Evolutionary conservation across 2,797 vertebrate species (phyloP), one percentile per base, ranked within the genome.

Genomic region (Taeniopygia guttata): DNA sequence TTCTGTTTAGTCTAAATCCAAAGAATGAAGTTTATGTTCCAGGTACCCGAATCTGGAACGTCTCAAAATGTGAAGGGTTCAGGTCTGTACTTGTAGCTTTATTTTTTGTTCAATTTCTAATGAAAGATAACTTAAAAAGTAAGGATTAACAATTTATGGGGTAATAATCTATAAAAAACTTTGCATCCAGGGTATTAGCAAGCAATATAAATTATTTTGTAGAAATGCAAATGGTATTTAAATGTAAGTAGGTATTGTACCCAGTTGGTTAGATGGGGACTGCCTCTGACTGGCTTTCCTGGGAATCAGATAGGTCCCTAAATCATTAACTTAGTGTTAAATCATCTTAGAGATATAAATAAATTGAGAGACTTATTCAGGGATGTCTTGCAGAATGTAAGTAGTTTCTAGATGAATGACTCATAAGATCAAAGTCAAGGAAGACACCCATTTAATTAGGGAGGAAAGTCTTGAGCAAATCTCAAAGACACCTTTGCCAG

Each of bases 341-440:
- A 95, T 89, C 90, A 97, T 86, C 91, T 92, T 75, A 90, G n/a
- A 95, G 93, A 94, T 93, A 96, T 82, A 96, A 96, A 96, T 94
- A 94, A 92, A 95, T 92, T 67, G 85, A 78, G 54, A 63, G 76
- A 92, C 90, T 94, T 94, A 92, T 74, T 82, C 94, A 84, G 81
- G 72, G 84, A 90, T 75, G 84, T 94, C 91, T 85, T 91, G 80
- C 87, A 93, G 91, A 90, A 91, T 16, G 1, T 82, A 91, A 94
- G 87, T 95, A 94, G 89, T 96, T 98, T 97, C 94, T 92, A 96
- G 88, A 66, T 93, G 95, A 97, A 95, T 97, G 96, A 96, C 90
- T 97, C 97, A 96, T 67, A 96, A 96, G 96, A 98, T 96, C 95
- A 97, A 97, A 97, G 96, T 97, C 96, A 97, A 96, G 96, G 97